Evolutionary conservation across 1,140 invertebrate species (phyloP).

Genomic region (Chionoecetes opilio): DNA sequence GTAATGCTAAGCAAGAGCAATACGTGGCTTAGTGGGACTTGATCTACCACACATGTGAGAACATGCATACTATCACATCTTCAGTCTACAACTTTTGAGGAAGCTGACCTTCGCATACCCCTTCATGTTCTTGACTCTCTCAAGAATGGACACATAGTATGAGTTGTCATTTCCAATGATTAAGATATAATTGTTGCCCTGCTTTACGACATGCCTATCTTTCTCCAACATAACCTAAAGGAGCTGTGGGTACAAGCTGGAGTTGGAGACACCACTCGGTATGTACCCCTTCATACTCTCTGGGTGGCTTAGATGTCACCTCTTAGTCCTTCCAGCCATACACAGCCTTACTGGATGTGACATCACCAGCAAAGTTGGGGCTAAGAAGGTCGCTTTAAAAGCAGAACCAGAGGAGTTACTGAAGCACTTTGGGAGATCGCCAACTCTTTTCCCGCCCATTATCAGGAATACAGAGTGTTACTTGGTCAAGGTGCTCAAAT

Average conservation of each 20-base stretch:
- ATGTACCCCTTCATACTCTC: constrained; percentile 59
- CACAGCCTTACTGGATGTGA: constrained; percentile 68
- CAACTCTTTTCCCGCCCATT: constrained; percentile 37
- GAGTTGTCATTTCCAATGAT: constrained; percentile 55
- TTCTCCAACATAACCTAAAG: too few species aligned
- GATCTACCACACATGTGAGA: too few species aligned
- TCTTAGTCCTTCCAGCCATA: constrained; percentile 59
- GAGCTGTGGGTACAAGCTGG: constrained; percentile 46
- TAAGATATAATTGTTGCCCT: constrained; percentile 49
- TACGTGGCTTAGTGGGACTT: constrained; percentile 45
- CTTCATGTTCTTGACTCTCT: constrained; percentile 53
- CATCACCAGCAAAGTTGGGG: constrained; percentile 52
- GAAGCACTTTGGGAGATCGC: constrained; percentile 34
- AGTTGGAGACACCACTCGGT: constrained; percentile 53
- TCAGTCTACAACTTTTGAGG: constrained; percentile 50
- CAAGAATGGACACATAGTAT: constrained; percentile 36
- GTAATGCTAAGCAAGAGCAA: constrained; percentile 31
- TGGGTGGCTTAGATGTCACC: neutral
- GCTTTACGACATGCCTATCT: constrained; percentile 55
- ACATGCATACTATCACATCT: constrained; percentile 1
- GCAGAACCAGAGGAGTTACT: constrained; percentile 34
- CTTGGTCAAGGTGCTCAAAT: constrained; percentile 51
- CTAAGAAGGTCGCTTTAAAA: constrained; percentile 41
- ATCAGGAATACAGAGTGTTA: constrained; percentile 53
- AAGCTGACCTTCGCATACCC: constrained; percentile 58